phyloP scores from a whole-genome alignment of 2,797 vertebrate genomes.

The Sebastes nivosus region DNA sequence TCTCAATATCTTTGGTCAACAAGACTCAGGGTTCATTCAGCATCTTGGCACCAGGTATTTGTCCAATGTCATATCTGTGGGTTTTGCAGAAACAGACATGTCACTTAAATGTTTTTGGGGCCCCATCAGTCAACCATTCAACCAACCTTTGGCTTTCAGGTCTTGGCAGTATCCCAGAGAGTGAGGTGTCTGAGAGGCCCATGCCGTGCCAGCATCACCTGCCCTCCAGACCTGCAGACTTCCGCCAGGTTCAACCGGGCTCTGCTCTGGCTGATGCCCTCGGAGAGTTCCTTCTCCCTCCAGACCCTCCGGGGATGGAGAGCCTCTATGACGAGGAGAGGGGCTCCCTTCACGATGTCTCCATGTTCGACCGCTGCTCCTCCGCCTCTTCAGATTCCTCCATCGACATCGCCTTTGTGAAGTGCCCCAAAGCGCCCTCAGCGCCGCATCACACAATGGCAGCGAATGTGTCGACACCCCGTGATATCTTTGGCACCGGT shows the following conservation, averaged over 20 bases:
- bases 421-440: slow-evolving; percentile 85
- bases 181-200: slow-evolving; percentile 72
- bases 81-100: background rate
- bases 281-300: slow-evolving; percentile 83
- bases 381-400: slow-evolving; percentile 93
- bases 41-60: background rate
- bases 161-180: slow-evolving; percentile 91
- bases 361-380: slow-evolving; percentile 90
- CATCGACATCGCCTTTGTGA: slow-evolving; percentile 94
- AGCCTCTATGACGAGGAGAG: slow-evolving; percentile 88
- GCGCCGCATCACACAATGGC: slow-evolving; percentile 64
- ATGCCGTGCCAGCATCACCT: slow-evolving; percentile 47
- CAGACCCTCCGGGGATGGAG: slow-evolving; percentile 80
- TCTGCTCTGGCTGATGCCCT: slow-evolving; percentile 83
- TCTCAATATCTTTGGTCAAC: background rate
- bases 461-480: slow-evolving; percentile 37
- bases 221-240: slow-evolving; percentile 55
- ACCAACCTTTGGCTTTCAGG: slow-evolving; percentile 73
- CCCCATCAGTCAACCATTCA: background rate
- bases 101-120: background rate
- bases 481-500: slow-evolving; percentile 79
- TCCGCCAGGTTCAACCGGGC: slow-evolving; percentile 66
- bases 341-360: slow-evolving; percentile 81
- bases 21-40: background rate
- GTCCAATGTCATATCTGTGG: too few relatives aligned